Evolutionary conservation across 1,140 invertebrate species (phyloP).

Genomic region (Scaptodrosophila lebanonensis): DNA sequence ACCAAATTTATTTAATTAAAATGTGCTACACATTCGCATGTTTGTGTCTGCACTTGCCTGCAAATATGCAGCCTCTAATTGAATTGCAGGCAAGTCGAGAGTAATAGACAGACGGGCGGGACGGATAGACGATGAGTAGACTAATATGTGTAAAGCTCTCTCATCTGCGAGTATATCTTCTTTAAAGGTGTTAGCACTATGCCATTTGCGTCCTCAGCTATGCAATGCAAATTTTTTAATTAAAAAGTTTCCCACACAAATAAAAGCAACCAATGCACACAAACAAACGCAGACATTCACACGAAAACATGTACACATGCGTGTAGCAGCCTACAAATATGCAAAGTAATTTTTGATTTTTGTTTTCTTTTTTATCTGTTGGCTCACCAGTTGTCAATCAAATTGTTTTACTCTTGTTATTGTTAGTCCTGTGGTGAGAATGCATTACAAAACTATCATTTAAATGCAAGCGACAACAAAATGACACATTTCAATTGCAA

Average conservation of each 20-base stretch:
- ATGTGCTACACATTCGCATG: slow-evolving; percentile 25
- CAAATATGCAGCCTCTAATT: slow-evolving; percentile 64
- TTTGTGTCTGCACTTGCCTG: slow-evolving; percentile 32
- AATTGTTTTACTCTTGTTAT: slow-evolving; percentile 5
- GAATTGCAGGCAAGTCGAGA: slow-evolving; percentile 44
- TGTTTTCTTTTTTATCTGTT: slow-evolving; percentile 26
- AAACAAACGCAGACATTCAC: slow-evolving; percentile 8
- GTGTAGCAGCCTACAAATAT: not conserved
- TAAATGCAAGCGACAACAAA: slow-evolving; percentile 40
- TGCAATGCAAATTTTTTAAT: slow-evolving; percentile 63
- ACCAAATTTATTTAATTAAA: slow-evolving; percentile 75
- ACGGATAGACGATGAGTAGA: slow-evolving; percentile 23
- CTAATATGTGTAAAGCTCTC: slow-evolving; percentile 50
- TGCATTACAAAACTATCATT: slow-evolving; percentile 15
- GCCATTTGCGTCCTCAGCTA: slow-evolving; percentile 25
- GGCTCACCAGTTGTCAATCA: slow-evolving; percentile 36
- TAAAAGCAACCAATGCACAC: slow-evolving; percentile 12
- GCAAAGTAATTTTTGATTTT: slow-evolving; percentile 23
- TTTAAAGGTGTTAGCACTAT: slow-evolving; percentile 21
- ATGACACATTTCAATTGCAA: slow-evolving; percentile 58
- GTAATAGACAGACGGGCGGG: not conserved
- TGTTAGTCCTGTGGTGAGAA: not conserved
- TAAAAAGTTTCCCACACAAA: slow-evolving; percentile 48
- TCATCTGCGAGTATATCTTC: too few species aligned
- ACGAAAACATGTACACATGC: not conserved